Conservation (phyloP, 2,797 vertebrate species). For the Bradypodion ventrale region DNA sequence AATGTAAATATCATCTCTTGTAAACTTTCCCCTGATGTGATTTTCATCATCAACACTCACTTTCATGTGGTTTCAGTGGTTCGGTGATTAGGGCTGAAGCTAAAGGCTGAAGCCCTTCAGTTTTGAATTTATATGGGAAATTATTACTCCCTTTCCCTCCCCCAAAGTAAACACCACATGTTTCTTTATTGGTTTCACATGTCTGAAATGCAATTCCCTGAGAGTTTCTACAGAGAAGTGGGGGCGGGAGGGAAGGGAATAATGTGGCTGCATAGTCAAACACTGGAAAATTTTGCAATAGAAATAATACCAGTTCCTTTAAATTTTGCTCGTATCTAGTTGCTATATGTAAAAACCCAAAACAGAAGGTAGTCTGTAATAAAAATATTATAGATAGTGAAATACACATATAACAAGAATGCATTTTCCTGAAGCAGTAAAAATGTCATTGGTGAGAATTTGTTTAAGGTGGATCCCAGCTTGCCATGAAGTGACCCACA, state of each 20-base stretch:
- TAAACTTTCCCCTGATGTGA: constrained; percentile 29
- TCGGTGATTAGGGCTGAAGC: constrained; percentile 31
- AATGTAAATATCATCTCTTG: constrained; percentile 42
- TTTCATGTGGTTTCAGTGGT: constrained; percentile 47
- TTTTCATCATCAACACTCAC: constrained; percentile 29
- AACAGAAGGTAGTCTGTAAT: constrained; percentile 8
- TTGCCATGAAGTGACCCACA: too few species aligned
- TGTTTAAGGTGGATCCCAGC: too few species aligned
- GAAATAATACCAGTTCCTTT: background rate
- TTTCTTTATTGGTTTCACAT: constrained; percentile 37
- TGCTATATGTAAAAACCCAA: constrained; percentile 13
- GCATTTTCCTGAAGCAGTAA: too few species aligned
- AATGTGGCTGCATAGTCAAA: background rate
- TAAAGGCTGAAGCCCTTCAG: constrained; percentile 30
- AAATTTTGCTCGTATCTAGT: background rate
- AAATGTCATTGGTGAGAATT: too few species aligned
- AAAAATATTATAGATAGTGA: background rate
- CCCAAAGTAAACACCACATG: constrained; percentile 7
- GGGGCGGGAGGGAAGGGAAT: constrained; percentile 9
- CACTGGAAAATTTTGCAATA: constrained; percentile 11
- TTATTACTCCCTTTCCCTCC: constrained; percentile 14
- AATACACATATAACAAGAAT: background rate
- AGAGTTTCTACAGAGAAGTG: background rate
- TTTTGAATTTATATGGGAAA: constrained; percentile 18
- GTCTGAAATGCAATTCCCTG: constrained; percentile 27